Conservation (phyloP, 1,140 invertebrate species). For the Akabosia matsudoensis region DNA sequence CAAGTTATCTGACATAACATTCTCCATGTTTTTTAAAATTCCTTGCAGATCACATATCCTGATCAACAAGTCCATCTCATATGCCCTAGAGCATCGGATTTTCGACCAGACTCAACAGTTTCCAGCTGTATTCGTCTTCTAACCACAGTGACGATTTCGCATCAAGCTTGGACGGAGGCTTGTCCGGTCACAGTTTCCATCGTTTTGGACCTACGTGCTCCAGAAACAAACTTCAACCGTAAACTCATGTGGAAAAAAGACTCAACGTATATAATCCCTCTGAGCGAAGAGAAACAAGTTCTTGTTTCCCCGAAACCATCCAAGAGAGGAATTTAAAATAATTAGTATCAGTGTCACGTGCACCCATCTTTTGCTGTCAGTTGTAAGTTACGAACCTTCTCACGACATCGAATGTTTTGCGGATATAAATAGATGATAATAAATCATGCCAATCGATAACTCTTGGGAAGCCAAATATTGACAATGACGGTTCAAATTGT, state of each 20-base stretch:
- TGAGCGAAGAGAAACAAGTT: constrained; percentile 87
- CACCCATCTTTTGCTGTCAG: background rate
- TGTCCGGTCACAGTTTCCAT: constrained; percentile 83
- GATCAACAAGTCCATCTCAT: constrained; percentile 83
- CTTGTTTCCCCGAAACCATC: constrained; percentile 81
- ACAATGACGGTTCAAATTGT: too few relatives aligned
- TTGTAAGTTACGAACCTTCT: too few relatives aligned
- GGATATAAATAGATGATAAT: too few relatives aligned
- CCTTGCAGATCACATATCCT: constrained; percentile 73
- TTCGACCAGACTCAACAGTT: constrained; percentile 50
- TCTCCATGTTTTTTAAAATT: background rate
- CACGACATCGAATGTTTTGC: too few relatives aligned
- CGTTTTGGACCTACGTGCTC: constrained; percentile 72
- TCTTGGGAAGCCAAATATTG: too few relatives aligned
- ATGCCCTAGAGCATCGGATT: constrained; percentile 64
- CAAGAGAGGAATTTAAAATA: constrained; percentile 69
- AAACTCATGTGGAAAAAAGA: constrained; percentile 55
- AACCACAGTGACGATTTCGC: constrained; percentile 81
- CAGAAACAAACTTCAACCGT: constrained; percentile 53
- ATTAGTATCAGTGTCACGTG: background rate
- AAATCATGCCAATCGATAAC: too few relatives aligned
- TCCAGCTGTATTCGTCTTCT: constrained; percentile 69
- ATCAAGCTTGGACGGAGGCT: constrained; percentile 81
- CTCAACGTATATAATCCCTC: constrained; percentile 68
- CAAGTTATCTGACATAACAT: background rate